Base-by-base conservation (phyloP, 1,140 invertebrate genomes). In the Tetramorium alpestre region DNA sequence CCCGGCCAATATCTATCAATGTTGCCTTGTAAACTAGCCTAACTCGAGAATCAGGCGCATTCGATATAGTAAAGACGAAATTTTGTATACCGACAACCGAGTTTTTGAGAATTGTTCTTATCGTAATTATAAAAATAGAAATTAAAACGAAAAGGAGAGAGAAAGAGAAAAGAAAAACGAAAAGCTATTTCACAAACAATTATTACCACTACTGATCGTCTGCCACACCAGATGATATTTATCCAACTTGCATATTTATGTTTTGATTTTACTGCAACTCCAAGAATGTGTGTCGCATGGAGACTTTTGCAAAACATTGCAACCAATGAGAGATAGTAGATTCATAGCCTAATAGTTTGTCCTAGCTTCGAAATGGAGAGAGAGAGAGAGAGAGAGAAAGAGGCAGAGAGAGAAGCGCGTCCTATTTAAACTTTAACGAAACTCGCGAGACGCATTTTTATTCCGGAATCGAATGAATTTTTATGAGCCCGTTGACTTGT, bases 381-480 rank as follows among this genome's bases (percentile, higher is more conserved):
- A 1, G 28, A 28, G 28, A 33, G 28, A 2, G 28, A 33, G 28
- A 33, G 28, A 33, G 28, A 4, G 33, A 33, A 51, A 4, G 33
- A 4, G 33, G 4, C 3, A 33, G 33, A 33, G 33, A 33, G 33
- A 33, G 67, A 60, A 8, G 41, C 69, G 56, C 80, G 54, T 62
- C 25, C 25, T 38, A 78, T 77, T 85, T 80, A 65, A 85, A 76
- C 62, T 85, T 81, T 80, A 85, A 65, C 62, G 72, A 78, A 85
- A 85, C 49, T 67, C 84, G 75, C 41, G 75, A 64, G 84, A 56
- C 75, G 75, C 75, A 77, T 85, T 80, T 85, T 85, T 77, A 77
- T 85, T 84, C 54, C 67, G 80, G 69, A 13, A 58, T 60, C 54
- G 25, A 67, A 84, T 84, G 80, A 84, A 84, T 75, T 84, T 84